These are phyloP conservation scores for Sebastes ruberrimus DNA, from an alignment of 2,797 vertebrate genomes.

Conservation along the genomic window DNA sequence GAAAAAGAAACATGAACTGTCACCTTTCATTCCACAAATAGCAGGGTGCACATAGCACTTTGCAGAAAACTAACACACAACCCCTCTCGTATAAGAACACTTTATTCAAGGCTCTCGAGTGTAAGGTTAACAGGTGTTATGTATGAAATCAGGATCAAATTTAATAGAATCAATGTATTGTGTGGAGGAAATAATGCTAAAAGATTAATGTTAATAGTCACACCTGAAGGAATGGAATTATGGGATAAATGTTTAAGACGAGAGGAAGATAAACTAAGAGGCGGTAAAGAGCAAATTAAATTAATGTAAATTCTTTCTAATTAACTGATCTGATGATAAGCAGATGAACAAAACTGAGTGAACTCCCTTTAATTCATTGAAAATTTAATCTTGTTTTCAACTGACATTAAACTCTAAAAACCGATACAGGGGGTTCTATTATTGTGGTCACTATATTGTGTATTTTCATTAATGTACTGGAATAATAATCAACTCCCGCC, in stretches of 20 bases:
- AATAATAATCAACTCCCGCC: neutral
- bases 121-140: neutral
- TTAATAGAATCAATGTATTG: neutral
- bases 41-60: neutral
- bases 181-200: constrained; percentile 43
- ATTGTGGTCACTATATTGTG: neutral
- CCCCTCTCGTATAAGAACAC: neutral
- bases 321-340: constrained; percentile 70
- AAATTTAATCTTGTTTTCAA: neutral
- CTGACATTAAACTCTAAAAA: neutral
- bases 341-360: constrained; percentile 9
- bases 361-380: neutral
- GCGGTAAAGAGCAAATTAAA: constrained; percentile 65
- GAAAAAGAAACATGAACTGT: constrained; percentile 10
- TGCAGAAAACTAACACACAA: neutral
- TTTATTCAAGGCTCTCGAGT: neutral
- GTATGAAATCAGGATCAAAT: neutral
- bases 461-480: neutral
- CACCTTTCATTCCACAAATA: constrained; percentile 8
- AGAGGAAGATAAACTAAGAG: neutral
- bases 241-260: neutral
- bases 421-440: neutral
- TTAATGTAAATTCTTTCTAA: constrained; percentile 54
- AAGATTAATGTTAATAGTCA: constrained; percentile 19
- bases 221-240: neutral